phyloP scores from a whole-genome alignment of 2,888 invertebrate genomes.

The Salticus scenicus region DNA sequence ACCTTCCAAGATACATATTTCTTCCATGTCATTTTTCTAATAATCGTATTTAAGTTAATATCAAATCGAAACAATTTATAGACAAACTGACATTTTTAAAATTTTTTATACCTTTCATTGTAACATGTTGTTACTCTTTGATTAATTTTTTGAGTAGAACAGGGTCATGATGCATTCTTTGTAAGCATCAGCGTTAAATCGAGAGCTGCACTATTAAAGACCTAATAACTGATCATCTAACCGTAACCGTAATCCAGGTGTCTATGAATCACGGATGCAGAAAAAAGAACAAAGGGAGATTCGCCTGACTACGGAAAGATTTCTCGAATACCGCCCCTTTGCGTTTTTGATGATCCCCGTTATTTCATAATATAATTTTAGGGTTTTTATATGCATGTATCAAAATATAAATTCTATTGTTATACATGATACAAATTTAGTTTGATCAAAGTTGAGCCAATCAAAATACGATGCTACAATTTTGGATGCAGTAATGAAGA shows the following conservation, averaged over 20 bases:
- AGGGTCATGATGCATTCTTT: not conserved
- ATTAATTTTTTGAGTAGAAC: no score
- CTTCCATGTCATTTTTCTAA: no score
- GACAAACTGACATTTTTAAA: no score
- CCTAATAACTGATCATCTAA: conserved; percentile 60
- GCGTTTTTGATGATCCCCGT: conserved; percentile 37
- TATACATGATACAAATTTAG: not conserved
- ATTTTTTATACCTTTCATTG: no score
- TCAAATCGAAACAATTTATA: no score
- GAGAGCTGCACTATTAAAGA: conserved; percentile 44
- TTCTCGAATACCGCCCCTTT: conserved; percentile 23
- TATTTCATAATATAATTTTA: conserved; percentile 41
- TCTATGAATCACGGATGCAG: conserved; percentile 57
- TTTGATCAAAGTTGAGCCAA: not conserved
- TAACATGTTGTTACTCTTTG: no score
- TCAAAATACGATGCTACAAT: no score
- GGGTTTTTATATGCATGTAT: conserved; percentile 13
- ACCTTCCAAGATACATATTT: no score
- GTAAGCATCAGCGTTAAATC: not conserved
- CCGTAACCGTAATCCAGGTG: conserved; percentile 65
- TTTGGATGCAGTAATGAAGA: no score
- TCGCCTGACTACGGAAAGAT: not conserved
- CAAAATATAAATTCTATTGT: conserved; percentile 35
- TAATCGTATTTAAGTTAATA: no score
- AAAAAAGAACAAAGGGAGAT: not conserved